Base-by-base conservation (phyloP, 2,888 invertebrate genomes). In the Heliconius aoede region DNA sequence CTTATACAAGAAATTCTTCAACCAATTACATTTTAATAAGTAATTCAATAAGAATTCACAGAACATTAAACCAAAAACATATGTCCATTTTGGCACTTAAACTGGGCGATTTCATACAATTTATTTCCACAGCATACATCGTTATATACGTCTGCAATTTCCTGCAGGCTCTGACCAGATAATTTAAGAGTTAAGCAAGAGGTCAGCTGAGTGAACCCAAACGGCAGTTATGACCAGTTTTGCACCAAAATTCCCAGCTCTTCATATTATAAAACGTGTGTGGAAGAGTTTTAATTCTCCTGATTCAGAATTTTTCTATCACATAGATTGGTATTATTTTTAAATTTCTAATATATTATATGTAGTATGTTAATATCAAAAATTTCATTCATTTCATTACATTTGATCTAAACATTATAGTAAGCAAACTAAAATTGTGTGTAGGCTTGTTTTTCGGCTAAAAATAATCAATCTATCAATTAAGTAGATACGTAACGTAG, bases 121-220 rank as follows among this genome's bases (percentile, higher is more conserved):
- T 67, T 74, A 75, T 75, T 40, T 75, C 74, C 51, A 69, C 69
- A 60, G 36, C 72, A 73, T 67, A 72, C 65, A 61, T 72, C 72
- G 65, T 75, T 75, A 65, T 58, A 68, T 76, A 74, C 72, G 75
- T 73, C 77, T 72, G 76, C 78, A 74, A 78, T 79, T 78, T 78
- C 73, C 78, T 68, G 64, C 79, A 79, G 79, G 73, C 79, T 68
- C 74, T 65, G 40, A 30, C 60, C 55, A 74, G 76, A 76, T 74
- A 72, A 79, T 79, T 61, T 67, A 58, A 67, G 76, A 79, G 73
- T 78, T 72, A 60, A 73, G 58, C 74, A 62, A 28, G 55, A 62
- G 78, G 79, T 78, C 79, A 74, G 68, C 62, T 65, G 65, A 72
- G 67, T 79, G 76, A 76, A 65, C 76, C 71, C 65, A 24, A 32